Base-by-base conservation (phyloP, 2,888 invertebrate species). In the Torymus aiolomorphi region DNA sequence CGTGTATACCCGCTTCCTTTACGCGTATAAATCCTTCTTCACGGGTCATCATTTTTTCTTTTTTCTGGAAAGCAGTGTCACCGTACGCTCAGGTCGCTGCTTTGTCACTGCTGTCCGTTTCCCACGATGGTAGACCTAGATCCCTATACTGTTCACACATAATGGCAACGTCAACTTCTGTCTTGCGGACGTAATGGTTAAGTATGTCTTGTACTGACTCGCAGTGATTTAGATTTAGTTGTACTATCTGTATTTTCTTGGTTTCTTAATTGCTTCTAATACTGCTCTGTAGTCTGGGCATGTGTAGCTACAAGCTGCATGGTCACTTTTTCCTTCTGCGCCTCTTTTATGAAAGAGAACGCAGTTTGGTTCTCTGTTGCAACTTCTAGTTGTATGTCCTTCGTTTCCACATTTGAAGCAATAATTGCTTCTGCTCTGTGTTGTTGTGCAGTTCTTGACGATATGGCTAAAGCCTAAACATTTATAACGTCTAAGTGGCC, bases 21-120 rank as follows among this genome's bases (percentile, higher is more conserved):
- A 10, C 14, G 0, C 62, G 14, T 31, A 31, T 14, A 62, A 62
- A 31, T 62, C 13, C 62, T 62, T 62, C 14, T 31, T 31, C n/a
- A n/a, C 31, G 62, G 14, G 14, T 62, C 24, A 12, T 31, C 61
- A 61, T 61, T n/a, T 61, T 61, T 61, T 61, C 61, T n/a, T n/a
- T n/a, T n/a, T n/a, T n/a, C 61, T 18, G 16, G 20, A 61, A 61
- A 20, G 20, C 8, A 18, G 5, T 18, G 20, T 20, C 61, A n/a
- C n/a, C n/a, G n/a, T n/a, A n/a, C n/a, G n/a, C n/a, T n/a, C 61
- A 18, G 13, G 18, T 20, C 20, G 61, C 61, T 3, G 61, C 61
- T 61, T 61, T 61, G 61, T 1, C 61, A 61, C 4, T 20, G 61
- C 18, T 10, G 61, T 61, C 61, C 18, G 20, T 13, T 61, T 18